These are phyloP conservation scores for Typhlomys cinereus DNA, from an alignment of 2,113 vertebrate genomes.

Conservation along the genomic window DNA sequence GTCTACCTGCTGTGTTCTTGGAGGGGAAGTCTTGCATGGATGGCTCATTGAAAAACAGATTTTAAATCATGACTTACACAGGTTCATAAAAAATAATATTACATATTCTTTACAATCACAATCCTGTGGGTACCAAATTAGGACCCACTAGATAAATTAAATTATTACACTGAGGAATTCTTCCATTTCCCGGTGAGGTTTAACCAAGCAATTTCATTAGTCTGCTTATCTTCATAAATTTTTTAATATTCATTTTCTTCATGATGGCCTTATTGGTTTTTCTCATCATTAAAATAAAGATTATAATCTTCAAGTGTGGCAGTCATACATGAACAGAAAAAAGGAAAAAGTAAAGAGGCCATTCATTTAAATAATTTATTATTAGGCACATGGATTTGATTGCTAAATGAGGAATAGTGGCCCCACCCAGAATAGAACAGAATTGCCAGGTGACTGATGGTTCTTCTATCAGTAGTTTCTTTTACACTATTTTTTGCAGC, in stretches of 20 bases:
- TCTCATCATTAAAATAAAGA: conserved; percentile 14
- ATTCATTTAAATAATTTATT: not conserved
- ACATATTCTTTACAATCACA: not conserved
- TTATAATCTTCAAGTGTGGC: not conserved
- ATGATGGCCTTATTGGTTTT: not conserved
- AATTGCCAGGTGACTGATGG: not conserved
- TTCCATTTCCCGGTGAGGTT: not conserved
- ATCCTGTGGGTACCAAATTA: not conserved
- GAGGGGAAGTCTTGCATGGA: not conserved
- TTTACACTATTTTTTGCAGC: not conserved
- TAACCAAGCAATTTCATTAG: not conserved
- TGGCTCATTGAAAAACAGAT: not conserved
- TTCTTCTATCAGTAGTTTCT: not conserved
- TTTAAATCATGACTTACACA: not conserved
- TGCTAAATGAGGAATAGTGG: not conserved
- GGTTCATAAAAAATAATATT: not conserved
- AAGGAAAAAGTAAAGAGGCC: not conserved
- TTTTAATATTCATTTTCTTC: conserved; percentile 31
- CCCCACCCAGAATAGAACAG: not conserved
- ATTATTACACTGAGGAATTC: not conserved
- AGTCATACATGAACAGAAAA: not conserved
- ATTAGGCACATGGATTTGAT: not conserved
- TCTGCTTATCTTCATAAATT: not conserved
- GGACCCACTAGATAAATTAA: not conserved
- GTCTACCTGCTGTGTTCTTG: not conserved